These are phyloP conservation scores for Motacilla tschutschensis DNA, from an alignment of 2,113 vertebrate species.

Conservation along the genomic window DNA sequence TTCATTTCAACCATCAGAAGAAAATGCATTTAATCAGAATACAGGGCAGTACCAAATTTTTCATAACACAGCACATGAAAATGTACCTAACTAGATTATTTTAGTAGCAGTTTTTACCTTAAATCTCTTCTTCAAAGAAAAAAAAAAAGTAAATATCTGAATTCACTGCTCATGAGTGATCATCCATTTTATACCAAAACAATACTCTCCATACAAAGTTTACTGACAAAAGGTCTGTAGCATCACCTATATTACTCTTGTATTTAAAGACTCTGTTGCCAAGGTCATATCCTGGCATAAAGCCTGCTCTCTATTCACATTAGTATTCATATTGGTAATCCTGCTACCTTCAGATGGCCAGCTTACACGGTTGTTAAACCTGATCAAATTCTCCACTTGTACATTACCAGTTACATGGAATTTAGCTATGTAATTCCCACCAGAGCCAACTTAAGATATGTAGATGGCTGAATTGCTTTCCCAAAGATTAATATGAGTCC, in stretches of 20 bases:
- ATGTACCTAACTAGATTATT: not conserved
- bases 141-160: not conserved
- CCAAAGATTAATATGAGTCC: not conserved
- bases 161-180: not conserved
- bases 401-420: not conserved
- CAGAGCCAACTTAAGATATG: not conserved
- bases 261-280: not conserved
- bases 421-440: not conserved
- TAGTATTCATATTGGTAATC: not conserved
- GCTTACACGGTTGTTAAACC: not conserved
- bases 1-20: conserved; percentile 20
- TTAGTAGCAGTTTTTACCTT: not conserved
- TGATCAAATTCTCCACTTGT: not conserved
- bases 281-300: not conserved
- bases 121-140: not conserved
- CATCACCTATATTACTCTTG: fast-evolving
- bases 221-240: not conserved
- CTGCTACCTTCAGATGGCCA: not conserved
- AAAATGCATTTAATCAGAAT: conserved; percentile 25
- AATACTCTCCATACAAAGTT: not conserved
- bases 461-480: not conserved
- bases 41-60: not conserved
- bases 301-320: not conserved
- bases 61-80: not conserved
- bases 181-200: not conserved